phyloP scores from a whole-genome alignment of 2,888 invertebrate species.

The Vannuccia rotundouncinata region DNA sequence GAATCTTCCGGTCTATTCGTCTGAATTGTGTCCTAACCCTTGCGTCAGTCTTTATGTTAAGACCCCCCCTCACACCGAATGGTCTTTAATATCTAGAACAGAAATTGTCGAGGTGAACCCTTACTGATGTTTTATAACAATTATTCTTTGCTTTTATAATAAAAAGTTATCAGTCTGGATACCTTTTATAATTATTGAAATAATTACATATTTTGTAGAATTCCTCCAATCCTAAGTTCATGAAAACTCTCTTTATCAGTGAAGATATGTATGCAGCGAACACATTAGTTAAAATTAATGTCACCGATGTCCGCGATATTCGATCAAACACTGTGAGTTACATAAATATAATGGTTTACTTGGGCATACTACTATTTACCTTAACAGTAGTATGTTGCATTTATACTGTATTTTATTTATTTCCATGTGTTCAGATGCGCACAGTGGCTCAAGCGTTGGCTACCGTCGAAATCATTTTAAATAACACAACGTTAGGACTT shows the following conservation, averaged over 20 bases:
- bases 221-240: neutral
- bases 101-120: conserved; percentile 18
- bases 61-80: neutral
- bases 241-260: neutral
- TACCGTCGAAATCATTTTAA: neutral
- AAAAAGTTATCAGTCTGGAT: neutral
- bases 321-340: neutral
- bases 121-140: too few relatives aligned
- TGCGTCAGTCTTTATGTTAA: neutral
- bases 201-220: neutral
- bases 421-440: neutral
- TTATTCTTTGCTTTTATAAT: neutral
- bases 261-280: neutral
- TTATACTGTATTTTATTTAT: too few relatives aligned
- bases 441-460: neutral
- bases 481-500: neutral
- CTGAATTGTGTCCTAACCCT: neutral
- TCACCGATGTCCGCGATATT: conserved; percentile 3
- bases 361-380: neutral
- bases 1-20: neutral
- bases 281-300: neutral
- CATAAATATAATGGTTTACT: neutral
- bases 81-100: neutral
- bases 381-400: neutral
- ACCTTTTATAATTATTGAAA: too few relatives aligned